Evolutionary conservation across 2,113 vertebrate species (phyloP), one percentile per base, ranked within the genome.

Genomic region (Sciurus niger): DNA sequence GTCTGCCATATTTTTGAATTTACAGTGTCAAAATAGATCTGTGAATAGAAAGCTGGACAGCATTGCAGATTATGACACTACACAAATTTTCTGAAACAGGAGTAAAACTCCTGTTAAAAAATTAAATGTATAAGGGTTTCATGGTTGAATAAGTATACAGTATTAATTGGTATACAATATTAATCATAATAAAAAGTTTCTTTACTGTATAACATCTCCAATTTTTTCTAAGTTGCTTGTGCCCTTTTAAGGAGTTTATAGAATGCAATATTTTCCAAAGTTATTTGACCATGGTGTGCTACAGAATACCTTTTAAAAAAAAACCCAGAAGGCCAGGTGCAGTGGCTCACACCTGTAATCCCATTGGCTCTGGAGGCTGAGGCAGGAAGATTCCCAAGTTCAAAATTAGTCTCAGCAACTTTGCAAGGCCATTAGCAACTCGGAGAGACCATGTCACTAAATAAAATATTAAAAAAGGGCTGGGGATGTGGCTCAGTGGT

Each of bases 211-310:
- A 11, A 74, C 4, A 72, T 82, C 32, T 94, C n/a, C 84, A 24
- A 84, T 46, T 67, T 93, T 93, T 92, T 8, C 16, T 68, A 58
- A 82, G 32, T 4, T 77, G 8, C 10, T 16, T 77, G 13, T 95
- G 32, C 34, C 10, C 70, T 84, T 93, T 93, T n/a, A 83, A 87
- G 32, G 12, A 74, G 6, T 93, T 92, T 70, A 84, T 55, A 40
- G n/a, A 79, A 82, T 82, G 11, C 2, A 43, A 0, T 40, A 74
- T 90, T 95, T 78, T 70, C 43, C 20, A 17, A 87, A 51, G 37
- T 85, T 91, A 43, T 18, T 76, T 72, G 32, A 90, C 28, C 30
- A 93, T 0, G 53, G 13, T 51, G 6, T 63, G 76, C 30, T 14
- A 82, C 20, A 73, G 46, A 95, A 76, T 8, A 84, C 0, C 14